Evolutionary conservation across 1,140 invertebrate species (phyloP).

Genomic region (Polyergus mexicanus): DNA sequence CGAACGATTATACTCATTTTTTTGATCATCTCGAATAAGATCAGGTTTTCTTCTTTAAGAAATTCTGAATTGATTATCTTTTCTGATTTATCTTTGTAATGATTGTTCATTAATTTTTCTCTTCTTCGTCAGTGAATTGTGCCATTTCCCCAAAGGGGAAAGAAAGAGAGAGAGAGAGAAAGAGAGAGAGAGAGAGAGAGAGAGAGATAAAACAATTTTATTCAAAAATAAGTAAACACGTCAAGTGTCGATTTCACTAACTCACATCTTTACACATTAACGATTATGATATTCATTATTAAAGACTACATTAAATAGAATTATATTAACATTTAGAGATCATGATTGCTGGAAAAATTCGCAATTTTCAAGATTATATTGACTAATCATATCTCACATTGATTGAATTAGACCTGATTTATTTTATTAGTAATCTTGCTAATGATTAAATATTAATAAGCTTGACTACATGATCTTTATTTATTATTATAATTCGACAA

Average conservation of each 20-base stretch:
- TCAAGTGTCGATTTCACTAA: background rate
- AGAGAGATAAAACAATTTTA: background rate
- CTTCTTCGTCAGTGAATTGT: background rate
- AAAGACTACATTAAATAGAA: background rate
- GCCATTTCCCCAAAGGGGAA: too few species aligned
- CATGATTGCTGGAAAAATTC: background rate
- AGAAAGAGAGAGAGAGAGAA: background rate
- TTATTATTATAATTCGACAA: slow-evolving; percentile 2
- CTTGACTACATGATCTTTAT: background rate
- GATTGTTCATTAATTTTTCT: background rate
- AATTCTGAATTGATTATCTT: slow-evolving; percentile 22
- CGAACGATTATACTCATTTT: background rate
- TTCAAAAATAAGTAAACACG: background rate
- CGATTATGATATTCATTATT: background rate
- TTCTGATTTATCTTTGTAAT: background rate
- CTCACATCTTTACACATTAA: background rate
- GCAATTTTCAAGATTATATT: slow-evolving; percentile 17
- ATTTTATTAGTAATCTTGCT: slow-evolving; percentile 16
- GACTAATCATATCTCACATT: background rate
- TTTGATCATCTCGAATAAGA: background rate
- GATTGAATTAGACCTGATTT: background rate
- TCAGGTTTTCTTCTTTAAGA: background rate
- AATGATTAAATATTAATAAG: background rate
- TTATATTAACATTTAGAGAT: background rate
- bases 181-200: background rate